Evolutionary conservation across 1,140 invertebrate species (phyloP).

Genomic region (Drosophila erecta): DNA sequence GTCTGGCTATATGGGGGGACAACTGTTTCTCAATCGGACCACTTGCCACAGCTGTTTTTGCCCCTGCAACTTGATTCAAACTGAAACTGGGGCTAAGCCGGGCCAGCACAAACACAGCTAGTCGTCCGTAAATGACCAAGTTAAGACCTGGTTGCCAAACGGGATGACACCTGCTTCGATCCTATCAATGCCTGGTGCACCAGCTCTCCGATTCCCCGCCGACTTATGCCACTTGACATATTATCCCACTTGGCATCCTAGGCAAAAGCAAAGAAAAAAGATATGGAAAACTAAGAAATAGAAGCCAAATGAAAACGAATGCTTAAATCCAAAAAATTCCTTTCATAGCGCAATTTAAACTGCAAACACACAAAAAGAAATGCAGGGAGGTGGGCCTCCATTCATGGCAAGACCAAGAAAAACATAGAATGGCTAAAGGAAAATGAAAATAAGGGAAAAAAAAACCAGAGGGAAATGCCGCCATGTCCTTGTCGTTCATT

Average conservation of each 20-base stretch:
- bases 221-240: conserved; percentile 56
- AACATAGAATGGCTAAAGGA: conserved; percentile 28
- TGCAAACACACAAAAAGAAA: conserved; percentile 60
- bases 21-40: conserved; percentile 62
- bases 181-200: conserved; percentile 72
- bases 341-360: conserved; percentile 80
- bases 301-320: conserved; percentile 62
- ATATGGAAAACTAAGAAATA: conserved; percentile 12
- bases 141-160: conserved; percentile 38
- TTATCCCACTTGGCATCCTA: conserved; percentile 67
- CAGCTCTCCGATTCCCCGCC: conserved; percentile 30
- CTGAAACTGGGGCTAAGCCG: conserved; percentile 34
- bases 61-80: conserved; percentile 30
- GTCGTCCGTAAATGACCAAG: conserved; percentile 19
- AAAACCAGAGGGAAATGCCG: conserved; percentile 60
- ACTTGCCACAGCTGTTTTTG: conserved; percentile 51
- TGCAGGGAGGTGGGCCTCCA: conserved; percentile 48
- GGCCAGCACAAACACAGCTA: conserved; percentile 33
- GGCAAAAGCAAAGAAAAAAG: conserved; percentile 7
- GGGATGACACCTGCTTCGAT: conserved; percentile 50
- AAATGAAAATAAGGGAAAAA: conserved; percentile 29
- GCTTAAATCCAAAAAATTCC: conserved; percentile 77
- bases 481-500: conserved; percentile 78
- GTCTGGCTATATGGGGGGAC: conserved; percentile 21
- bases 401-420: conserved; percentile 54